Percentiles rank a stretch among this genome's conserved stretches.
Evolutionary conservation across 2,113 vertebrate genomes (phyloP).

Genomic region (Enhydra lutris): DNA sequence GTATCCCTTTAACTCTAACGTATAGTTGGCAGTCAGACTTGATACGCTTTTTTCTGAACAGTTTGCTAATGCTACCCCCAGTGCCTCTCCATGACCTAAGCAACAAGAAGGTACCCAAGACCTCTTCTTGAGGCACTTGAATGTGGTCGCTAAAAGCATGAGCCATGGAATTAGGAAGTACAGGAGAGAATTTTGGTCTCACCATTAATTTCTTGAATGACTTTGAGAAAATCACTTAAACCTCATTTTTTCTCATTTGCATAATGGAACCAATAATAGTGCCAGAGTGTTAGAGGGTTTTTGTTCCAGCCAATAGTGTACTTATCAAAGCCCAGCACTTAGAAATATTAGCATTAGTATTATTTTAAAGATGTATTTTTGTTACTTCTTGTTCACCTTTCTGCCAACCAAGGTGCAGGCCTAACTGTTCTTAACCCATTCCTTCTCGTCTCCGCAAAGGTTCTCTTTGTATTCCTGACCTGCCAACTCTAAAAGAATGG

Average conservation of each 20-base stretch:
- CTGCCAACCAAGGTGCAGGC: background rate
- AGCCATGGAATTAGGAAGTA: background rate
- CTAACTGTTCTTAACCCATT: background rate
- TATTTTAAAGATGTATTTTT: background rate
- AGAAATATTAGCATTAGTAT: background rate
- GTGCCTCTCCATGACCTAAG: background rate
- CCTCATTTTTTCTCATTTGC: background rate
- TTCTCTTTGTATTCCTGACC: background rate
- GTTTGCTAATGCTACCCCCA: background rate
- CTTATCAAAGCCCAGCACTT: background rate
- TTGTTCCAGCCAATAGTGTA: rapidly evolving
- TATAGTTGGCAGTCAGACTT: background rate
- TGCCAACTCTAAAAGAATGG: background rate
- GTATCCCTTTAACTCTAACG: background rate
- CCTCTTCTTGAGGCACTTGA: background rate
- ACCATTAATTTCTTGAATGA: background rate
- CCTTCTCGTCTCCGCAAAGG: background rate
- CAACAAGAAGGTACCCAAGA: rapidly evolving
- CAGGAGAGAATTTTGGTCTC: background rate
- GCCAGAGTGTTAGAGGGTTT: background rate
- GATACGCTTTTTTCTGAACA: background rate
- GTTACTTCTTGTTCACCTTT: background rate
- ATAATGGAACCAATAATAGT: background rate
- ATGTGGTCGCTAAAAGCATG: background rate
- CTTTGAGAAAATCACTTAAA: background rate